phyloP scores from a whole-genome alignment of 2,113 vertebrate species.

The Anseranas semipalmata region DNA sequence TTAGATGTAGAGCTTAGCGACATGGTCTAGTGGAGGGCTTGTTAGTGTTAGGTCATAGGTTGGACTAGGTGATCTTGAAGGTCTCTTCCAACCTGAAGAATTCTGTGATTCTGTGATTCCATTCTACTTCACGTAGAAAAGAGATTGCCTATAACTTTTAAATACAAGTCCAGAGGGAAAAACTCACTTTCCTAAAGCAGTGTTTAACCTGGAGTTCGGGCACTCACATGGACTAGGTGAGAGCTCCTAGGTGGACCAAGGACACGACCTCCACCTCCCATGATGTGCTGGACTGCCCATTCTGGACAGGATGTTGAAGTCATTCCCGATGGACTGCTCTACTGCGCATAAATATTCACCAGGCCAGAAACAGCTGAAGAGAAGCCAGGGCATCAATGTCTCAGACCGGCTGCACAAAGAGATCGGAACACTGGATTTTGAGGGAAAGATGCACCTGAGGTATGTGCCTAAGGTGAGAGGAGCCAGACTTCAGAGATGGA shows the following conservation, averaged over 20 bases:
- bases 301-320: background rate
- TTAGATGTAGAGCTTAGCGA: too few species aligned
- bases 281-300: background rate
- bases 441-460: background rate
- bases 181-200: background rate
- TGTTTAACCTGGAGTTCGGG: background rate
- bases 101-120: too few species aligned
- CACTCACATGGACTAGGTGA: fast-evolving
- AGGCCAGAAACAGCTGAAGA: background rate
- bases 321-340: background rate
- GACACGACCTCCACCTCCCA: background rate
- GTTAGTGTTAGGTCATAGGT: too few species aligned
- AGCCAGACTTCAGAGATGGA: background rate
- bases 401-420: background rate
- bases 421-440: background rate
- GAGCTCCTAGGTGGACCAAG: background rate
- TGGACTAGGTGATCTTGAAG: too few species aligned
- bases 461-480: background rate
- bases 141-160: background rate
- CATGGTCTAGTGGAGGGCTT: too few species aligned
- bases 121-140: background rate
- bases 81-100: too few species aligned
- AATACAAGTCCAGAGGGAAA: background rate
- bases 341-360: background rate
- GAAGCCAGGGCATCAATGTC: background rate